phyloP scores from a whole-genome alignment of 2,113 vertebrate genomes.

The Aptenodytes patagonicus region DNA sequence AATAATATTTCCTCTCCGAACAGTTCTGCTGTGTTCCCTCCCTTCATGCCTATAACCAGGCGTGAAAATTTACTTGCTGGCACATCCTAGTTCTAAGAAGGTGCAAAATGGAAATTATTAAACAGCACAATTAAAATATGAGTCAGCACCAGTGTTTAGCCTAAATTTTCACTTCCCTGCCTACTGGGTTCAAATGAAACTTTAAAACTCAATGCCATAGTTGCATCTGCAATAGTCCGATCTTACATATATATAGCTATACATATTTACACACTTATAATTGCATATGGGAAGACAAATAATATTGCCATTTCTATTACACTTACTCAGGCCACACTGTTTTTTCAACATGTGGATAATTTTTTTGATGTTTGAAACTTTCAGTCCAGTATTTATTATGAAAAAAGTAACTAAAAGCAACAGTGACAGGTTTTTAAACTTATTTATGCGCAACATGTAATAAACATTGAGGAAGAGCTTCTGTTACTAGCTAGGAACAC shows the following conservation, averaged over 20 bases:
- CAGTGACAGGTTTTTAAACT: background rate
- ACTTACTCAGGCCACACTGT: background rate
- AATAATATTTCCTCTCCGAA: background rate
- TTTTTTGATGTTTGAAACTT: background rate
- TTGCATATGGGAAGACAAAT: background rate
- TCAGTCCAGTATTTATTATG: background rate
- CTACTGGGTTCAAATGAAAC: background rate
- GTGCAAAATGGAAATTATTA: background rate
- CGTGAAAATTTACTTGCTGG: background rate
- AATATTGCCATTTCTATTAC: background rate
- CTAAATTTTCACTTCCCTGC: background rate
- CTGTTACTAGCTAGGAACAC: slow-evolving; percentile 1
- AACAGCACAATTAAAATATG: background rate
- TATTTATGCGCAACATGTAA: background rate
- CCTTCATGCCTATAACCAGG: background rate
- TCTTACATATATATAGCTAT: background rate
- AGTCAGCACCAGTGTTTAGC: background rate
- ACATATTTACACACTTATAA: background rate
- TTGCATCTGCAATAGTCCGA: background rate
- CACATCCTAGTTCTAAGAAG: background rate
- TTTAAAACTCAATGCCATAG: background rate
- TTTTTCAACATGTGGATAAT: background rate
- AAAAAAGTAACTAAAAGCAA: background rate
- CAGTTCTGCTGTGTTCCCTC: background rate
- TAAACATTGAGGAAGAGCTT: background rate